phyloP scores from a whole-genome alignment of 2,113 vertebrate species.

The Cyanoramphus novaezelandiae region DNA sequence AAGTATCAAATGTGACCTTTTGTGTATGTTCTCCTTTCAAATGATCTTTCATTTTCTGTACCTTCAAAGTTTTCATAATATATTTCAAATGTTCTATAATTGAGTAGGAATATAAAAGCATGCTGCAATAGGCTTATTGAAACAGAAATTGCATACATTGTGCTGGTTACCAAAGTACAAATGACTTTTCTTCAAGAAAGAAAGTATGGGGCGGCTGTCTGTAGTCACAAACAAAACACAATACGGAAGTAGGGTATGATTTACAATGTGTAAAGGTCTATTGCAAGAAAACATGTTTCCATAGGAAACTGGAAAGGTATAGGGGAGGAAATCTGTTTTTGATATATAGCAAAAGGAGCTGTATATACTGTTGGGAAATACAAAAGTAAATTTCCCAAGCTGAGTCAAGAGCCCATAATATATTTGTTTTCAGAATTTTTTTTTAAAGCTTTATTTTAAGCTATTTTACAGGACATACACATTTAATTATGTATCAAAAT shows the following conservation, averaged over 20 bases:
- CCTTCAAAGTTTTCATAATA: conserved; percentile 10
- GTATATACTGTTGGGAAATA: background rate
- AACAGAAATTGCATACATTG: background rate
- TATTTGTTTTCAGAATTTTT: background rate
- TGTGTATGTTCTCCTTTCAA: conserved; percentile 23
- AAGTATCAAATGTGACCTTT: conserved; percentile 51
- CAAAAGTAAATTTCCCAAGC: background rate
- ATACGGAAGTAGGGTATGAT: background rate
- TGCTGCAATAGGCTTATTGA: background rate
- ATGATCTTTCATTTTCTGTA: conserved; percentile 38
- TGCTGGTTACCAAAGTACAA: background rate
- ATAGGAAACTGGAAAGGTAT: background rate
- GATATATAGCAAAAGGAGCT: background rate
- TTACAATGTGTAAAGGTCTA: background rate
- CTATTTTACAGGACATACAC: background rate
- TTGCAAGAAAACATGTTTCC: background rate
- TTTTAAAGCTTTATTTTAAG: background rate
- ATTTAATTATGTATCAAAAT: conserved; percentile 7
- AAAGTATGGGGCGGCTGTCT: background rate
- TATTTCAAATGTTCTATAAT: conserved; percentile 28
- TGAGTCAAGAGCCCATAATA: background rate
- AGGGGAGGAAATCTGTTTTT: background rate
- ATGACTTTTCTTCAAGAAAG: background rate
- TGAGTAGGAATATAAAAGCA: background rate
- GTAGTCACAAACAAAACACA: background rate